These are phyloP conservation scores for Drosophila cognata DNA, from an alignment of 2,888 invertebrate genomes.

Conservation along the genomic window DNA sequence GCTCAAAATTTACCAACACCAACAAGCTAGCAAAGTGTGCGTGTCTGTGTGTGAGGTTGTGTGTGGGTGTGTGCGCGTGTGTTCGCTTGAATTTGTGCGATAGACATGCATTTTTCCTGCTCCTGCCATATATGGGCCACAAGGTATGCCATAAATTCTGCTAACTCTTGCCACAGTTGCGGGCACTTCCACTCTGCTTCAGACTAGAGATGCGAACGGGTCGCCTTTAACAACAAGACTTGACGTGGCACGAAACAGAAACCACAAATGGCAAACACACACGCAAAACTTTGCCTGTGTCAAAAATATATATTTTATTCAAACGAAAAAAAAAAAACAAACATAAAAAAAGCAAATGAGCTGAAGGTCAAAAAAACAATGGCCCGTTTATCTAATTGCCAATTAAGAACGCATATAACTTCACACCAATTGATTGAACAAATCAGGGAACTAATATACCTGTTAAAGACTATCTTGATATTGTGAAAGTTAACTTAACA, in stretches of 20 bases:
- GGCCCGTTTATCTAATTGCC: background rate
- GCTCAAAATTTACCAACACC: conserved; percentile 48
- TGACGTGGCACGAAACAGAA: conserved; percentile 1
- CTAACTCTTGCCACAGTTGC: conserved; percentile 8
- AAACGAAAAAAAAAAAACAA: background rate
- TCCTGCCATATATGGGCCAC: conserved; percentile 25
- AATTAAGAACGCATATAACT: background rate
- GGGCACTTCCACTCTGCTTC: conserved; percentile 21
- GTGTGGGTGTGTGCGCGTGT: background rate
- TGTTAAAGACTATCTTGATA: background rate
- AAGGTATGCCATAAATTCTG: conserved; percentile 57
- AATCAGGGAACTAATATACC: background rate
- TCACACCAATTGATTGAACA: background rate
- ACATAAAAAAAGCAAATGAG: background rate
- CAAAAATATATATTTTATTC: background rate
- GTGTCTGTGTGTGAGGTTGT: conserved; percentile 5
- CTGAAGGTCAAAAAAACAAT: background rate
- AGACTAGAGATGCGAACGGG: conserved; percentile 18
- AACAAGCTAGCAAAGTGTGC: background rate
- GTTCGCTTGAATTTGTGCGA: conserved; percentile 30
- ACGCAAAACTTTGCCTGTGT: background rate
- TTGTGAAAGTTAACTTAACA: background rate
- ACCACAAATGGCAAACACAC: background rate
- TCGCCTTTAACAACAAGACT: background rate
- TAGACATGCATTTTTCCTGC: conserved; percentile 39